Conservation (phyloP, 2,113 vertebrate species). For the Saiga tatarica region DNA sequence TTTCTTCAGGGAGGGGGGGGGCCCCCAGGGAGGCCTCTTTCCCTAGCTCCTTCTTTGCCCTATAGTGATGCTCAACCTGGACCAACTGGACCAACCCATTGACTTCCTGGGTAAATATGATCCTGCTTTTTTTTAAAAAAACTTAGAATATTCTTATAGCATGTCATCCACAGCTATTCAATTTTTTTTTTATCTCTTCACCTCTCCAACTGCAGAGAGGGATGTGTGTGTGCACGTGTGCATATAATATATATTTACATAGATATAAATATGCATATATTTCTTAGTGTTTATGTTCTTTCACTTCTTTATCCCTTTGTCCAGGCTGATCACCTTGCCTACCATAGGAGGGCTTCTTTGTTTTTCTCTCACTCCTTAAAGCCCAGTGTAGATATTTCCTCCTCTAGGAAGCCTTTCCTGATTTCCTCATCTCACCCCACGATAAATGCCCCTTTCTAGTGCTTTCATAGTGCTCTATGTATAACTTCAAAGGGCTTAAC, state of each 20-base stretch:
- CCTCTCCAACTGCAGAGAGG: not conserved
- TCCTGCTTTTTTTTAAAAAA: not conserved
- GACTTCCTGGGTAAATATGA: not conserved
- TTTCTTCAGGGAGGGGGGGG: not conserved
- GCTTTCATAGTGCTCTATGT: not conserved
- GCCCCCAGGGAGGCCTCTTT: fast-evolving
- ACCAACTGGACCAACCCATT: not conserved
- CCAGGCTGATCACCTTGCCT: not conserved
- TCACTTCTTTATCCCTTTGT: not conserved
- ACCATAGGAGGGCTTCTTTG: not conserved
- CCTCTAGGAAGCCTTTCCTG: not conserved
- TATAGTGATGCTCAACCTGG: not conserved
- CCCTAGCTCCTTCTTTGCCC: not conserved
- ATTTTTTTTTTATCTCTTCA: not conserved
- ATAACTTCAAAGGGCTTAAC: not conserved
- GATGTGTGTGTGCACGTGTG: fast-evolving
- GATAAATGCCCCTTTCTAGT: not conserved
- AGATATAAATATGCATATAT: not conserved
- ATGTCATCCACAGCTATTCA: not conserved
- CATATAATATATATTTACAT: not conserved
- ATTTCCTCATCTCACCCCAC: too few relatives aligned
- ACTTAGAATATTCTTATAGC: not conserved
- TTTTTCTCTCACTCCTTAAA: not conserved
- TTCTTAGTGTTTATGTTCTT: not conserved
- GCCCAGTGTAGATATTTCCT: not conserved